phyloP scores from a whole-genome alignment of 2,113 vertebrate genomes.

The Enhydra lutris region DNA sequence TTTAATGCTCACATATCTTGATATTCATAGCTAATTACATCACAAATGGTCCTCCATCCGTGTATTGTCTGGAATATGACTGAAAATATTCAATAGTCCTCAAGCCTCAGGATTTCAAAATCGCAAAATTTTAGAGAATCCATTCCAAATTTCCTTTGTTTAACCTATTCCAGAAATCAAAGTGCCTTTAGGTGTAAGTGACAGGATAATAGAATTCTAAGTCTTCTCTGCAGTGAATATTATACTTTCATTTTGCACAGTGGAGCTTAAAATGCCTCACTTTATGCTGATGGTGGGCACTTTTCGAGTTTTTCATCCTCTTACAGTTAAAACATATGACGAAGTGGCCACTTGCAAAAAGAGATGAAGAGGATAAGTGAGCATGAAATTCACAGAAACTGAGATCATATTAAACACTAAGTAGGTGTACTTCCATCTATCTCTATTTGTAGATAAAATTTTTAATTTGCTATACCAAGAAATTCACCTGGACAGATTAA shows the following conservation, averaged over 20 bases:
- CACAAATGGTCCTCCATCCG: neutral
- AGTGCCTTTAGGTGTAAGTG: slow-evolving; percentile 24
- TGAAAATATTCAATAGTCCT: neutral
- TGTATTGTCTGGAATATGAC: neutral
- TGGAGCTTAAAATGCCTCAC: slow-evolving; percentile 23
- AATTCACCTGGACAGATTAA: neutral
- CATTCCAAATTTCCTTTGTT: slow-evolving; percentile 20
- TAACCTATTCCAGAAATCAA: slow-evolving; percentile 5
- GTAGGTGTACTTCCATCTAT: neutral
- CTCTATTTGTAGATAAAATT: neutral
- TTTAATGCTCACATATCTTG: neutral
- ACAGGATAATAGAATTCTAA: neutral
- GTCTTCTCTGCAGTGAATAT: neutral
- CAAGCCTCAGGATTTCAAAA: neutral
- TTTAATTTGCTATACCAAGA: neutral
- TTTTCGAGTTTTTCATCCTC: neutral
- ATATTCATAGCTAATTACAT: neutral
- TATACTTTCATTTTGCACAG: slow-evolving; percentile 34
- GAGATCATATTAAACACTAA: neutral
- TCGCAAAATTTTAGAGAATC: neutral
- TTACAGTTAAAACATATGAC: neutral
- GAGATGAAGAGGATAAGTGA: slow-evolving; percentile 31
- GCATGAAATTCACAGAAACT: slow-evolving; percentile 9
- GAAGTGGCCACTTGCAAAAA: slow-evolving; percentile 43
- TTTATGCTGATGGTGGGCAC: slow-evolving; percentile 28